Base-by-base conservation (phyloP, 2,888 invertebrate genomes). In the Acrobasis suavella region DNA sequence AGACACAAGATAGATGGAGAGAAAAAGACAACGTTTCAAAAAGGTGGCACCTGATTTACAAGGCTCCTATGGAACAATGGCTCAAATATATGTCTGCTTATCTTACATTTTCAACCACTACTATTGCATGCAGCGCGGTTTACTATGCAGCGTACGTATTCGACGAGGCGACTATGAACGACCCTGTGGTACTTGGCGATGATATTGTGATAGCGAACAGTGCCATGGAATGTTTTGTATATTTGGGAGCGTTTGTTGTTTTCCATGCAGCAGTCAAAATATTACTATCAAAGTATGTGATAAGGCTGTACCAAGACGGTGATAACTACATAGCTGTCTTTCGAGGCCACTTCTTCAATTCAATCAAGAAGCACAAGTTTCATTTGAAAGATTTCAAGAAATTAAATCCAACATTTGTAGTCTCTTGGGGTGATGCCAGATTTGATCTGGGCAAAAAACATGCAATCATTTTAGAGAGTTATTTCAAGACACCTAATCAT, bases 401-500 rank as follows among this genome's bases (percentile, higher is more conserved):
- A 66, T 69, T 89, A 16, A 85, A 74, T 3, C 83, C 88, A 2
- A 82, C 82, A 46, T 64, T 81, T 55, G 73, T 88, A 37, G 77
- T 91, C 1, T 72, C 89, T 42, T 92, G 92, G 92, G 81, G 86
- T 62, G 86, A 90, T 70, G 77, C 91, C 16, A 83, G 90, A 70
- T 91, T 82, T 76, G 72, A 73, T 49, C 76, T 92, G 32, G 90
- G 91, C 15, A 81, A 80, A 9, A 89, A 85, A 73, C 84, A 89
- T 72, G 90, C 80, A 9, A 90, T 92, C 50, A 68, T 92, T 64
- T 69, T 92, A 50, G 88, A 89, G 52, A 72, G 81, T 50, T 89
- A 91, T 69, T 92, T 92, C 62, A 91, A 89, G 70, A 87, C 89
- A 14, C 89, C 91, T 38, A 86, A 89, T 72, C 76, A 87, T 75